Percentiles rank a stretch among this genome's conserved stretches.
phyloP scores from a whole-genome alignment of 92 coral and sea anemone genomes.

The Epizoanthus ramosus region DNA sequence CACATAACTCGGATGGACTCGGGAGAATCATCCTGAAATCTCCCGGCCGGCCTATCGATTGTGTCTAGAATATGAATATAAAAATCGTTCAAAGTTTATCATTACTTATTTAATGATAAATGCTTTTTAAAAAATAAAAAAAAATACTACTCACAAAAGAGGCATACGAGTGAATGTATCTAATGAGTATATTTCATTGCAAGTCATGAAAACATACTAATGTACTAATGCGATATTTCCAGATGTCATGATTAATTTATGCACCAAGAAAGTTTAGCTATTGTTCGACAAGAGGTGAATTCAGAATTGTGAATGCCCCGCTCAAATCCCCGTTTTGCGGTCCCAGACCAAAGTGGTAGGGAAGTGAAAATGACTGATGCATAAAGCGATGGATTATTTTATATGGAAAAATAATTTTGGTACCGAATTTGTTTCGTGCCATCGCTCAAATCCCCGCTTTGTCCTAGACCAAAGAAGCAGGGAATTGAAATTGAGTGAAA shows the following conservation, averaged over 20 bases:
- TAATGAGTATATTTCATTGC: conserved; percentile 5
- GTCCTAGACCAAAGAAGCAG: neutral
- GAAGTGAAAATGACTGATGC: too few relatives aligned
- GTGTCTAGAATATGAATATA: too few relatives aligned
- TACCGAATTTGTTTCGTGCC: too few relatives aligned
- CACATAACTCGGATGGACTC: too few relatives aligned
- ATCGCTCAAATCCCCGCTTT: neutral
- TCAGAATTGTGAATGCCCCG: too few relatives aligned
- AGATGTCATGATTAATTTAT: conserved; percentile 19
- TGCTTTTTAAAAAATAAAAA: too few relatives aligned
- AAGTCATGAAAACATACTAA: conserved; percentile 19
- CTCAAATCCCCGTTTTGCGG: neutral
- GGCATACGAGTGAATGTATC: neutral
- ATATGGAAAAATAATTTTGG: too few relatives aligned
- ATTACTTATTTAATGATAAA: too few relatives aligned
- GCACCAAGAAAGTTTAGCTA: conserved; percentile 1
- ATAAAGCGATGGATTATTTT: neutral
- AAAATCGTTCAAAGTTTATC: too few relatives aligned
- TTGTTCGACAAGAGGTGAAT: too few relatives aligned
- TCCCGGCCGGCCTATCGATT: too few relatives aligned
- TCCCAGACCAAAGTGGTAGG: conserved; percentile 13
- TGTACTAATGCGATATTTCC: neutral
- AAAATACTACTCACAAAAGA: conserved; percentile 5
- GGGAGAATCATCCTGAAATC: too few relatives aligned
- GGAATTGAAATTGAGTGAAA: neutral